Percentiles rank a stretch among this genome's conserved stretches.
These are phyloP conservation scores for Stenoptilia bipunctidactyla DNA, from an alignment of 2,888 invertebrate species.

Conservation along the genomic window DNA sequence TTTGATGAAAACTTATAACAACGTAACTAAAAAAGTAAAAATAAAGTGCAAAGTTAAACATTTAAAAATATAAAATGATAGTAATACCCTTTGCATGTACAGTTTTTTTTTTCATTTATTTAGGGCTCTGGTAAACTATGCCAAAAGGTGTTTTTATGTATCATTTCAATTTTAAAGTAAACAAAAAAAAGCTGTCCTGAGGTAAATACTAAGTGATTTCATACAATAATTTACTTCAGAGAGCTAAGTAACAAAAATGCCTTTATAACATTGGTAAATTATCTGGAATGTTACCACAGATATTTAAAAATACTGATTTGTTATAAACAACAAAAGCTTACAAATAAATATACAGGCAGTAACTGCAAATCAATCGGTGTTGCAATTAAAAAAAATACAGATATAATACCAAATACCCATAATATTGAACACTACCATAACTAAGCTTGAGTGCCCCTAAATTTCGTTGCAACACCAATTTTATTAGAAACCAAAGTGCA, in stretches of 20 bases:
- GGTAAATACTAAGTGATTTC: not conserved
- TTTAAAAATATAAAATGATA: not conserved
- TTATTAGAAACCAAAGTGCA: conserved; percentile 10
- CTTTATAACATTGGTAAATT: conserved; percentile 31
- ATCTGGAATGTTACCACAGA: conserved; percentile 70
- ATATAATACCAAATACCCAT: conserved; percentile 19
- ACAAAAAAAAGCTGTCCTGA: not conserved
- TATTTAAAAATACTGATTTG: conserved; percentile 67
- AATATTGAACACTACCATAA: conserved; percentile 16
- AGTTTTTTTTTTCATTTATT: too few species aligned
- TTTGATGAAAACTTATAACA: conserved; percentile 56
- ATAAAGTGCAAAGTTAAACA: conserved; percentile 36
- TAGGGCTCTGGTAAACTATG: not conserved
- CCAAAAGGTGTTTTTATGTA: too few species aligned
- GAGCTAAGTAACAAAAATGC: conserved; percentile 26
- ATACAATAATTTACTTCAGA: conserved; percentile 20
- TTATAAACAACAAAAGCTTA: conserved; percentile 52
- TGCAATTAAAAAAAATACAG: conserved; percentile 33
- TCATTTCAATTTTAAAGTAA: too few species aligned
- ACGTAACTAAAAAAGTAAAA: conserved; percentile 48
- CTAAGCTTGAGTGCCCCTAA: conserved; percentile 23
- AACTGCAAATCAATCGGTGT: conserved; percentile 35
- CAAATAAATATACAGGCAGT: conserved; percentile 47
- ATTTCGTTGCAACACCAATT: conserved; percentile 52
- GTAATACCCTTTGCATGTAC: too few species aligned